phyloP scores from a whole-genome alignment of 1,140 invertebrate species.

The Trichoplusia ni region DNA sequence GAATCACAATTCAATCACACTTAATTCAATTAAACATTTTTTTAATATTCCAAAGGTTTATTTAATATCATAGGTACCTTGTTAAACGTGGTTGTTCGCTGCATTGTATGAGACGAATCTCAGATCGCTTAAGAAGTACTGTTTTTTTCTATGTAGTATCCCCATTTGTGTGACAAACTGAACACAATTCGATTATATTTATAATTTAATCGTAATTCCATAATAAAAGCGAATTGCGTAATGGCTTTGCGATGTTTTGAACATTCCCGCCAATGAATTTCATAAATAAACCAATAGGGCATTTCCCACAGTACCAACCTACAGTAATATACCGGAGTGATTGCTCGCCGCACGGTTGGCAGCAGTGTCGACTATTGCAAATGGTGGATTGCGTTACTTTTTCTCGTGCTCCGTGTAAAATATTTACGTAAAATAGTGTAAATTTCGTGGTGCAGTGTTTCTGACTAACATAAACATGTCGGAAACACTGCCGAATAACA shows the following conservation, averaged over 20 bases:
- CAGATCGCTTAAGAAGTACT: too few relatives aligned
- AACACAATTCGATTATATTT: too few relatives aligned
- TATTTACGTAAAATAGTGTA: constrained; percentile 82
- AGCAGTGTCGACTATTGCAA: constrained; percentile 79
- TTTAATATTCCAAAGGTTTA: too few relatives aligned
- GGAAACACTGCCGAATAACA: constrained; percentile 81
- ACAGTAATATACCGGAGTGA: constrained; percentile 64
- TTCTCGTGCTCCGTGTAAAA: constrained; percentile 81
- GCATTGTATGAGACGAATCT: too few relatives aligned
- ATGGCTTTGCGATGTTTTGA: constrained; percentile 61
- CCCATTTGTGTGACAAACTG: too few relatives aligned
- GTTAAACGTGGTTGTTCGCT: too few relatives aligned
- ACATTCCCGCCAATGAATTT: constrained; percentile 52
- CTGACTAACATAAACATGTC: constrained; percentile 78
- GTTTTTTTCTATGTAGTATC: too few relatives aligned
- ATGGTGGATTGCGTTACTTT: constrained; percentile 82
- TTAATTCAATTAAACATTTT: too few relatives aligned
- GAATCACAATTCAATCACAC: too few relatives aligned
- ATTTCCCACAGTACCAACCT: constrained; percentile 59
- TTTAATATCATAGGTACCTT: too few relatives aligned
- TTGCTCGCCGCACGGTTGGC: constrained; percentile 69
- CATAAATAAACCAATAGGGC: constrained; percentile 73
- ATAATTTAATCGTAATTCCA: too few relatives aligned
- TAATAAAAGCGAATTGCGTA: too few relatives aligned
- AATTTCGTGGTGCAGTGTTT: constrained; percentile 78